Evolutionary conservation across 2,888 invertebrate genomes (phyloP).

Genomic region (Tetragonula carbonaria): DNA sequence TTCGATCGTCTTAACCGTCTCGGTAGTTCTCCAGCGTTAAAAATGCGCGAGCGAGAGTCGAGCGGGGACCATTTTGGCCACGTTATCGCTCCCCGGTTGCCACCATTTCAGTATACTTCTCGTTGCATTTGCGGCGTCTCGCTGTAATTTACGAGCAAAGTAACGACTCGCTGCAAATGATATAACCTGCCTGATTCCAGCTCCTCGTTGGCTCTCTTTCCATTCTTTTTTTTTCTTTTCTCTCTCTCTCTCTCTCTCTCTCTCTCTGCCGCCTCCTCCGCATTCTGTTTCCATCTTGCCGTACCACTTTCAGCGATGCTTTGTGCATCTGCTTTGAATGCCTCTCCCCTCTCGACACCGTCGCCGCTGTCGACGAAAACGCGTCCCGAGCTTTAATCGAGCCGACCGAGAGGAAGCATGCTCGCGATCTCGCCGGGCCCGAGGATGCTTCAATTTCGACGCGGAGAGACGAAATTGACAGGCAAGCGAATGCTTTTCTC

Average conservation of each 20-base stretch:
- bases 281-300: not conserved
- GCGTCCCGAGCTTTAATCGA: slow-evolving; percentile 18
- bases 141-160: slow-evolving; percentile 33
- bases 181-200: slow-evolving; percentile 36
- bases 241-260: too few species aligned
- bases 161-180: slow-evolving; percentile 32
- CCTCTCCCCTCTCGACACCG: not conserved
- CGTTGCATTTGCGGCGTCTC: not conserved
- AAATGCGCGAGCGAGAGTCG: not conserved
- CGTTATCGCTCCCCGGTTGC: slow-evolving; percentile 13
- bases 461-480: slow-evolving; percentile 4
- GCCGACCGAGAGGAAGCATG: not conserved
- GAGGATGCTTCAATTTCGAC: slow-evolving; percentile 5
- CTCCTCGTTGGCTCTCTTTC: not conserved
- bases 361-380: not conserved
- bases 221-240: too few species aligned
- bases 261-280: too few species aligned
- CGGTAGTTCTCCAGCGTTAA: too few species aligned
- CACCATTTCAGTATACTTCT: not conserved
- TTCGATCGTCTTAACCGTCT: too few species aligned
- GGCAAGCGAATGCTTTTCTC: not conserved
- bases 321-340: slow-evolving; percentile 11
- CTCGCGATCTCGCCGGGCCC: not conserved
- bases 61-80: not conserved
- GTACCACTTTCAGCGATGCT: slow-evolving; percentile 30